Base-by-base conservation (phyloP, 2,113 vertebrate genomes). In the Trachemys scripta region DNA sequence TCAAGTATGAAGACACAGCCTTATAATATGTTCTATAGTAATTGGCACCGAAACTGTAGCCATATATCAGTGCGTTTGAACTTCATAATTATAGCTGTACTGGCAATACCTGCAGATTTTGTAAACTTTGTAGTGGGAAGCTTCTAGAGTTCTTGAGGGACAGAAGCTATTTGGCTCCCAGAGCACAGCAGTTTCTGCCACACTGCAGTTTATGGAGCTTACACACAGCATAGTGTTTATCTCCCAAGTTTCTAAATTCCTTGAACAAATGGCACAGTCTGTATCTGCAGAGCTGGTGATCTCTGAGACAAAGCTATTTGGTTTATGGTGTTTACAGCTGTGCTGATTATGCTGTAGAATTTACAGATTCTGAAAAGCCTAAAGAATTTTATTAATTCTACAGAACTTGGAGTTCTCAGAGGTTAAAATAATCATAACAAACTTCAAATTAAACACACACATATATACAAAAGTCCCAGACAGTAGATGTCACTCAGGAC, bases 391-490 rank as follows among this genome's bases (percentile, higher is more conserved):
- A 62, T 49, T 62, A 83, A 31, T 81, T 86, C 35, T 57, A 50
- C 80, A 88, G 85, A 84, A 27, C 57, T 53, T 38, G 7, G 4
- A 57, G 5, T 50, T 88, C 56, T 79, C 0, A 0, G 31, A 59
- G 2, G 42, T 76, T 54, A 76, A 20, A 50, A 62, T 0, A 0
- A 11, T 76, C 4, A 3, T 86, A 47, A 3, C 38, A 69, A 38
- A 82, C 2, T 47, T 1, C 2, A 87, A 91, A 89, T 19, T 0
- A 1, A 92, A 51, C 59, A 72, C 8, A 12, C 81, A 27, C 17
- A 78, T 14, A 78, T 45, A 78, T 29, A 14, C 12, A 25, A 27
- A 45, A 45, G 72, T 76, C 42, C 25, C 24, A 45, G 38, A 45
- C 25, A 47, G 42, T 8, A 51, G 51, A 27, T 94, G 45, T 80